Percentiles rank a stretch among this genome's conserved stretches.
These are phyloP conservation scores for Drosophila eugracilis DNA, from an alignment of 1,140 invertebrate genomes.

Conservation along the genomic window DNA sequence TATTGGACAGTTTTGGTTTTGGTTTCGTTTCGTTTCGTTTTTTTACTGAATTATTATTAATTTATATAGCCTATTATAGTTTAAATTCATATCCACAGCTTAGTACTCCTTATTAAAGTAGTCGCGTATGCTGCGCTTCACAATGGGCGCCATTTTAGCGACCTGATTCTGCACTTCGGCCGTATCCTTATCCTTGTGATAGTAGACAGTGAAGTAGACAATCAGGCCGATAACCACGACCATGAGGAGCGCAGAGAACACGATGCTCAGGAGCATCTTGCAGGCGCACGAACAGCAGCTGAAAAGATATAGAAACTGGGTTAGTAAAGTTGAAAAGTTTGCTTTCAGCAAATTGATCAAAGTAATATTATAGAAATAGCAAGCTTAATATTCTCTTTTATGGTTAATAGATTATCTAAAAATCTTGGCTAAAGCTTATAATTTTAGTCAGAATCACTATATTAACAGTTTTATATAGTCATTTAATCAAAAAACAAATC, in stretches of 20 bases:
- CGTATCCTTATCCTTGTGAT: conserved; percentile 63
- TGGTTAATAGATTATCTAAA: too few species aligned
- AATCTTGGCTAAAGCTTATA: too few species aligned
- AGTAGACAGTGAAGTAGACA: conserved; percentile 73
- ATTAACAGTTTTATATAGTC: too few species aligned
- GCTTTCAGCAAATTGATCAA: too few species aligned
- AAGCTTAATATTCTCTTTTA: too few species aligned
- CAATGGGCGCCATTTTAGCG: conserved; percentile 49
- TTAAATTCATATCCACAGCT: conserved; percentile 55
- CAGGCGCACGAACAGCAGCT: conserved; percentile 79
- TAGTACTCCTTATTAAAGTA: conserved; percentile 66
- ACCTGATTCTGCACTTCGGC: conserved; percentile 29
- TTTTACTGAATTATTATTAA: conserved; percentile 30
- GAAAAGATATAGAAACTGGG: conserved; percentile 5
- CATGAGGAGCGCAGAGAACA: conserved; percentile 64
- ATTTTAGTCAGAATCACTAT: too few species aligned
- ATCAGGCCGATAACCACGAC: conserved; percentile 73
- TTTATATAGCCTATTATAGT: conserved; percentile 52
- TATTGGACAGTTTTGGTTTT: conserved; percentile 11
- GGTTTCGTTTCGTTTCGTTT: conserved; percentile 14
- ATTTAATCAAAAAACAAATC: too few species aligned
- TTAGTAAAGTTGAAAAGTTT: background rate
- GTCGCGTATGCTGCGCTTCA: conserved; percentile 66
- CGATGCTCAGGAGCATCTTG: conserved; percentile 72
- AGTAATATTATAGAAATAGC: too few species aligned